Evolutionary conservation across 2,113 vertebrate genomes (phyloP).

Genomic region (Sphyrna mokarran): DNA sequence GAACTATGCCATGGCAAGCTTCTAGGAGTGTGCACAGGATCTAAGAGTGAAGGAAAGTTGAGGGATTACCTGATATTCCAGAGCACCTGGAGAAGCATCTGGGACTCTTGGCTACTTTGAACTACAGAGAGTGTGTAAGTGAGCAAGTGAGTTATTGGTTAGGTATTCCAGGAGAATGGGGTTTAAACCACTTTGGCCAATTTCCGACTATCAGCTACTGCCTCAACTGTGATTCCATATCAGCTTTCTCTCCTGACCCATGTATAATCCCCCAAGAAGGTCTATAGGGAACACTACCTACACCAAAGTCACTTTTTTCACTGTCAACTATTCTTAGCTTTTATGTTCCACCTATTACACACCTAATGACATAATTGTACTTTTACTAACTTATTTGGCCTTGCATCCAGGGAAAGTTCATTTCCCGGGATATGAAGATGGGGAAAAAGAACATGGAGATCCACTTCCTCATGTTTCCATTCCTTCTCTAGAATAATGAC

Average conservation of each 20-base stretch:
- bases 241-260: neutral
- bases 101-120: neutral
- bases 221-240: neutral
- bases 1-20: neutral
- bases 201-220: neutral
- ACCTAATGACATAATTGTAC: neutral
- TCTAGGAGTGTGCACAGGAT: neutral
- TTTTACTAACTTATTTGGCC: neutral
- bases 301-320: neutral
- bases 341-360: neutral
- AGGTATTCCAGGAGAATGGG: neutral
- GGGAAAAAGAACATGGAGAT: neutral
- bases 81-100: neutral
- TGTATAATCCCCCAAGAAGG: neutral
- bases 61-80: neutral
- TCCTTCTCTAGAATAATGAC: neutral
- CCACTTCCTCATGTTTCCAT: neutral
- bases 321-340: neutral
- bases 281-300: neutral
- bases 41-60: neutral
- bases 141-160: neutral
- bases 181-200: neutral
- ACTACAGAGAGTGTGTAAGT: neutral
- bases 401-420: no score
- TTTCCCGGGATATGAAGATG: neutral